Evolutionary conservation across 1,140 invertebrate genomes (phyloP).

Genomic region (Trypoxylus dichotomus): DNA sequence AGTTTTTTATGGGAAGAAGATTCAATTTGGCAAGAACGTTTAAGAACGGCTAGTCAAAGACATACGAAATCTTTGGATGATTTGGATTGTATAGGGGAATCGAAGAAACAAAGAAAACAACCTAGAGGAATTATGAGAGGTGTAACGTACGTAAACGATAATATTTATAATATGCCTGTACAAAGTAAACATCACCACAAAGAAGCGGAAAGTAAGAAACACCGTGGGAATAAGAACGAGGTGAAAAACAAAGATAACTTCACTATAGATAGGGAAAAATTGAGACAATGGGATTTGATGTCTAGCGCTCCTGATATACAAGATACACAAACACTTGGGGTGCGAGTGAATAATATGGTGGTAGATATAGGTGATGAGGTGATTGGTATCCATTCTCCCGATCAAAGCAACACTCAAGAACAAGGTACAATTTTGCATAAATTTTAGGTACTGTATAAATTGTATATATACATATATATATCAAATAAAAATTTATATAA

Average conservation of each 20-base stretch:
- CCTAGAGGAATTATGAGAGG: conserved; percentile 59
- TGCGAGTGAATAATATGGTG: conserved; percentile 54
- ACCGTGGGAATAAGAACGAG: conserved; percentile 41
- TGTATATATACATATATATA: conserved; percentile 13
- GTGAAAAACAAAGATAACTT: conserved; percentile 52
- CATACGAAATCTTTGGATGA: conserved; percentile 81
- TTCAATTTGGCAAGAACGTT: conserved; percentile 74
- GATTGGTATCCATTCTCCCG: conserved; percentile 51
- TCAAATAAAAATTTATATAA: too few species aligned
- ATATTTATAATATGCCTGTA: conserved; percentile 60
- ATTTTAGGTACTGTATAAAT: conserved; percentile 39
- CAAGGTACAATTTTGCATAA: conserved; percentile 50
- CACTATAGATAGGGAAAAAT: conserved; percentile 81
- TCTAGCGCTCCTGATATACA: conserved; percentile 65
- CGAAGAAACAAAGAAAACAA: conserved; percentile 43
- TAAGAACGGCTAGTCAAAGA: conserved; percentile 74
- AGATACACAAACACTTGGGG: conserved; percentile 41
- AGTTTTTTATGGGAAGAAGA: conserved; percentile 84
- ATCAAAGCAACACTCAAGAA: conserved; percentile 48
- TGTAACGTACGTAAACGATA: conserved; percentile 75
- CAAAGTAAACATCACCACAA: conserved; percentile 40
- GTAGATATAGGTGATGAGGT: conserved; percentile 53
- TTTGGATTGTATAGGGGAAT: conserved; percentile 62
- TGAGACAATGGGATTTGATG: conserved; percentile 84
- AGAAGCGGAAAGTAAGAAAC: conserved; percentile 42